A percentile compares a stretch with the other conserved stretches of the same genome.
Evolutionary conservation across 2,797 vertebrate genomes (phyloP).

Genomic region (Miichthys miiuy): DNA sequence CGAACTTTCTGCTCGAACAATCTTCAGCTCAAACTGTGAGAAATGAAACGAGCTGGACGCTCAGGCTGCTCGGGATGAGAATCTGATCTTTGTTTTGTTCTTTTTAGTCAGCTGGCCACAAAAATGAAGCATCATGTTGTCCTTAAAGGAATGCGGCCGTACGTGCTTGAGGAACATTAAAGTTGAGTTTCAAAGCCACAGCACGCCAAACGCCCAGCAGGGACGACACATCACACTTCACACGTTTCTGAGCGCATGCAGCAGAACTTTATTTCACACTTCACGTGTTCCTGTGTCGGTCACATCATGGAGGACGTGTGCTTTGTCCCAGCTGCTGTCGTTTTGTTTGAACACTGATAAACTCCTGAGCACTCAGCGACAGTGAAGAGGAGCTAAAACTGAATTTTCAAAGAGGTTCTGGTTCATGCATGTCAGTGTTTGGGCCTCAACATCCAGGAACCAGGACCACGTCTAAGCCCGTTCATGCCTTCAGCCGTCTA

Average conservation of each 20-base stretch:
- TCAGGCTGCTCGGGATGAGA: not conserved
- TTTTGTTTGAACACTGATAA: constrained; percentile 44
- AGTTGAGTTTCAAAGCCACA: not conserved
- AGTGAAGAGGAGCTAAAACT: not conserved
- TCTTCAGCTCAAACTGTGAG: too few relatives aligned
- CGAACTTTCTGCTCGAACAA: too few relatives aligned
- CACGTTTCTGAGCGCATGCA: not conserved
- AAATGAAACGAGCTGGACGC: too few relatives aligned
- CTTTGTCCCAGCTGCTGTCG: constrained; percentile 3
- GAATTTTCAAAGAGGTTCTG: too few relatives aligned
- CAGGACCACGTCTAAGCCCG: constrained; percentile 2
- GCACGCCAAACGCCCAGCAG: constrained; percentile 1
- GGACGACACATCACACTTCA: not conserved
- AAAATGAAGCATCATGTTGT: too few relatives aligned
- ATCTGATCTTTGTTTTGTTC: not conserved
- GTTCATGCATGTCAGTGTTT: constrained; percentile 28
- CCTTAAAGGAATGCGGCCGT: not conserved
- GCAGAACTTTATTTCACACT: not conserved
- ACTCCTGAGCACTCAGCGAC: not conserved
- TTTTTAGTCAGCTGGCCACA: not conserved
- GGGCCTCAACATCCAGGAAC: constrained; percentile 2
- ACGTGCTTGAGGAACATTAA: not conserved
- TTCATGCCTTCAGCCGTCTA: constrained; percentile 61
- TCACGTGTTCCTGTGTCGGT: not conserved
- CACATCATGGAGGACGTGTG: not conserved